phyloP scores from a whole-genome alignment of 2,888 invertebrate species.

The Leptinotarsa juncta region DNA sequence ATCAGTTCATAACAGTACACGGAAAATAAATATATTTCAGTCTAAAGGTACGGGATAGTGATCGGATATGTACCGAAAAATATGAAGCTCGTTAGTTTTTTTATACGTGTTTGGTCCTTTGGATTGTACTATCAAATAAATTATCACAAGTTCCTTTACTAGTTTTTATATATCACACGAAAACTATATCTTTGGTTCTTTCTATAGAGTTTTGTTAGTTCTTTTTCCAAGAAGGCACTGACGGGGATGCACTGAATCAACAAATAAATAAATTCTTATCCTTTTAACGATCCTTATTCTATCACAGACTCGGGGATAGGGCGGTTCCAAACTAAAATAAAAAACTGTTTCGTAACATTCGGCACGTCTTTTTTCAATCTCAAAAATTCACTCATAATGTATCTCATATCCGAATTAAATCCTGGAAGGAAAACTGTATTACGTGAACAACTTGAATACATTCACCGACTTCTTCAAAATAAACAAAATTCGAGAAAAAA shows the following conservation, averaged over 20 bases:
- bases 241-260: slow-evolving; percentile 42
- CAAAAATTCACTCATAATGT: not conserved
- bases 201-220: slow-evolving; percentile 33
- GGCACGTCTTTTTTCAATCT: not conserved
- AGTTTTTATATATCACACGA: slow-evolving; percentile 32
- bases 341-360: slow-evolving; percentile 28
- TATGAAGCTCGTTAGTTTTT: slow-evolving; percentile 44
- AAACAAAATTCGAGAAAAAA: no score
- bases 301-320: slow-evolving; percentile 48
- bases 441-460: no score
- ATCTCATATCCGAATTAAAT: no score
- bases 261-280: slow-evolving; percentile 37
- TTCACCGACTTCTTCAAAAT: no score
- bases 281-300: slow-evolving; percentile 33
- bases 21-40: slow-evolving; percentile 21
- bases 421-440: no score
- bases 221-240: slow-evolving; percentile 43
- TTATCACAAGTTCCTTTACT: slow-evolving; percentile 46
- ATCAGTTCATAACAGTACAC: slow-evolving; percentile 42
- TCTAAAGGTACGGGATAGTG: not conserved
- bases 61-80: slow-evolving; percentile 1
- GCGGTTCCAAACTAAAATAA: slow-evolving; percentile 39
- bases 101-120: slow-evolving; percentile 47
- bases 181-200: slow-evolving; percentile 44
- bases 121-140: slow-evolving; percentile 45